Evolutionary conservation across 2,888 invertebrate species (phyloP), one percentile per base, ranked within the genome.

Genomic region (Tholera decimalis): DNA sequence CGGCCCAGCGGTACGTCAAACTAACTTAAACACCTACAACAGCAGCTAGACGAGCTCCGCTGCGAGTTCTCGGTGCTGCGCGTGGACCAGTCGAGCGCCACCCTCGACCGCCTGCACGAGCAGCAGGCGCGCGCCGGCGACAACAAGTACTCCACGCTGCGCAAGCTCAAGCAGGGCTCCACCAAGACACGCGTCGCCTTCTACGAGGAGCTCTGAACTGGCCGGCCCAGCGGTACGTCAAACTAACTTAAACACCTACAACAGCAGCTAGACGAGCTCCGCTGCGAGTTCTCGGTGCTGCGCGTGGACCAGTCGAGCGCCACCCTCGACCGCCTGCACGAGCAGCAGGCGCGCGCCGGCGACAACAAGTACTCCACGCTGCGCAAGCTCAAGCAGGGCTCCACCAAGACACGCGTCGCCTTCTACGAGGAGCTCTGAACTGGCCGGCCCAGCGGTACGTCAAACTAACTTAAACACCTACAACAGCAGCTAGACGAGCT

Each of bases 241-340:
- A n/a, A n/a, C n/a, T n/a, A n/a, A n/a, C n/a, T n/a, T n/a, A 98
- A 99, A 91, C 98, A 98, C 85, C 96, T 99, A 5, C 99, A 99
- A 88, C 98, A 98, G 83, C 99, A 99, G 88, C 93, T 99, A 33
- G 97, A 98, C 83, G 98, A 98, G 69, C 95, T 99, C 20, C 97
- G 99, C 78, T 97, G 98, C 58, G 99, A 99, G 95, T 99, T 99
- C 85, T 99, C 99, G 55, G 98, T 98, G 0, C 96, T 99, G 64
- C 99, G 99, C 89, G 98, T 99, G 37, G 99, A 98, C 83, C 98
- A 98, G 82, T 97, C 98, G 86, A 97, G 98, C 0, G 82, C 82
- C 84, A 97, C 98, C 79, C 95, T 98, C 75, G 99, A 99, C 94
- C 96, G 98, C 68, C 95, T 99, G 68, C 99, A 99, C 90, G 98